Conservation (phyloP, 2,113 vertebrate genomes). For the Eidolon helvum region DNA sequence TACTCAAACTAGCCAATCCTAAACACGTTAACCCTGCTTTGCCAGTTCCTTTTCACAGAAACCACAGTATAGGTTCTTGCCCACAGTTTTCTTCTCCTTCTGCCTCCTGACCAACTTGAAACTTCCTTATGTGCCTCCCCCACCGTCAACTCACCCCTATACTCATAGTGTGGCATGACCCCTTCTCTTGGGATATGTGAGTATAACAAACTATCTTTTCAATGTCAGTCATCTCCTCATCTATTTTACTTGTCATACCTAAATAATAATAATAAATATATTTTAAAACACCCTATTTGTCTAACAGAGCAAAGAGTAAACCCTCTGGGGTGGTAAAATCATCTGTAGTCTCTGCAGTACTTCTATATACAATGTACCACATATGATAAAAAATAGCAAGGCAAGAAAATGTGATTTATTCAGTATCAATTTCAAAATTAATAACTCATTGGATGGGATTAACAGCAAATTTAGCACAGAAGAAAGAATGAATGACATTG, state of each 20-base stretch:
- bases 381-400: neutral
- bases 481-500: neutral
- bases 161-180: too few relatives aligned
- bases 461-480: neutral
- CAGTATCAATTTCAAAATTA: neutral
- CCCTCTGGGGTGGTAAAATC: neutral
- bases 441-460: neutral
- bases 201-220: neutral
- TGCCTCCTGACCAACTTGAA: neutral
- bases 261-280: neutral
- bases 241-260: neutral
- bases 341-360: neutral
- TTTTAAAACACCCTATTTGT: neutral
- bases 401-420: neutral
- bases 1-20: neutral
- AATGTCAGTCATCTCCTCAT: neutral
- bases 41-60: neutral
- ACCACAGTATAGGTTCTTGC: neutral
- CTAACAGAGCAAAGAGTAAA: neutral
- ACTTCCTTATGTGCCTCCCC: neutral
- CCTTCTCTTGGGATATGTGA: neutral
- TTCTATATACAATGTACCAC: neutral
- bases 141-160: too few relatives aligned
- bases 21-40: neutral
- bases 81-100: neutral